Conservation (phyloP, 2,797 vertebrate species). For the Hoplostethus mediterraneus region DNA sequence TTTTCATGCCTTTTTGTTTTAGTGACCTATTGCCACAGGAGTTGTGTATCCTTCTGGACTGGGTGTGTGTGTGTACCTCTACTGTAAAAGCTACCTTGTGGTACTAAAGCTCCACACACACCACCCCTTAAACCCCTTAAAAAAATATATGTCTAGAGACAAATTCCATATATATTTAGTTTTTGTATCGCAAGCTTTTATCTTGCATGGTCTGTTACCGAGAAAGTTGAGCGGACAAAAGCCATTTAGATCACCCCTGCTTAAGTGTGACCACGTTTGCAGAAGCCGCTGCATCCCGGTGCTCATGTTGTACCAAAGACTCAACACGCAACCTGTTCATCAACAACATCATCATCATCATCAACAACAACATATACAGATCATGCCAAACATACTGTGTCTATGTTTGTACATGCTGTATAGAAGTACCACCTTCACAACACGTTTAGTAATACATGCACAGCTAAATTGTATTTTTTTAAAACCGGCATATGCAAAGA, state of each 20-base stretch:
- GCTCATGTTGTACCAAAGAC: constrained; percentile 84
- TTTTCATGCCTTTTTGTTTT: constrained; percentile 46
- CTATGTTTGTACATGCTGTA: constrained; percentile 52
- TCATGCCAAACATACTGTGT: constrained; percentile 29
- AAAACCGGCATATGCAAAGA: constrained; percentile 75
- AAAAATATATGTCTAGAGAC: constrained; percentile 12
- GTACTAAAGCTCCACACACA: constrained; percentile 1
- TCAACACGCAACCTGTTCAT: constrained; percentile 52
- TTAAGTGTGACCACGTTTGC: constrained; percentile 53
- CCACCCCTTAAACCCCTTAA: constrained; percentile 19
- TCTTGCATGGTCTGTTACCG: constrained; percentile 62
- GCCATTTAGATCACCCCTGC: constrained; percentile 51
- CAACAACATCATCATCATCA: constrained; percentile 7
- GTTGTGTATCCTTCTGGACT: constrained; percentile 44
- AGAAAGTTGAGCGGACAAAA: constrained; percentile 53
- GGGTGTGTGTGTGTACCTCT: constrained; percentile 2
- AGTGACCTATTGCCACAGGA: constrained; percentile 64
- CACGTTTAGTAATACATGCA: constrained; percentile 44
- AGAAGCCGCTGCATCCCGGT: constrained; percentile 66
- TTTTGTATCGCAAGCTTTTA: constrained; percentile 57
- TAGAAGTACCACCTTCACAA: constrained; percentile 26
- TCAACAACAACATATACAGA: constrained; percentile 21
- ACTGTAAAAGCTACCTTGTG: constrained; percentile 18
- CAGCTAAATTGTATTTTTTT: constrained; percentile 60
- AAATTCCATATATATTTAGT: constrained; percentile 43